Evolutionary conservation across 64 coral and sea anemone species (phyloP), one percentile per base, ranked within the genome.

Genomic region (Pocillopora damicornis): DNA sequence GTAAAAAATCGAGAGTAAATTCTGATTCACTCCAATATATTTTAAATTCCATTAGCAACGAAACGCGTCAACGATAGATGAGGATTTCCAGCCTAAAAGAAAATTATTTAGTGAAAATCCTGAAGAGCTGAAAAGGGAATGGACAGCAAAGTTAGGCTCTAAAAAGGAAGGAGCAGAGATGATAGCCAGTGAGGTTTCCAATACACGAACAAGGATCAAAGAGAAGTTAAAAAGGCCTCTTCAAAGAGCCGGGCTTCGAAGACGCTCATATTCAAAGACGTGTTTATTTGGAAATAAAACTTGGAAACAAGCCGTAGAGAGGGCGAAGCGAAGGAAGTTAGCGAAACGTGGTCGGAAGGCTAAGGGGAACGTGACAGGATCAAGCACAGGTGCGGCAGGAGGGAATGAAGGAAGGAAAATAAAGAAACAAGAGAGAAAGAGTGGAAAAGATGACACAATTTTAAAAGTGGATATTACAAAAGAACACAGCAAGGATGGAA

Each of bases 101-200:
- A 72, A 73, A 85, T 85, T 85, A n/a, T 71, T 85, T 72, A 1
- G 22, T 8, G 65, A 68, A 38, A 85, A 57, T 59, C 42, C 65
- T 58, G 38, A 11, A 9, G 37, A 45, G 63, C 63, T 83, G 37
- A 62, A 72, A 56, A 56, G 65, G 72, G 15, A n/a, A 5, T 56
- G 26, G 11, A 45, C 36, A 5, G 72, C 22, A 11, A 73, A 58
- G 72, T 56, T 35, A 14, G 0, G 22, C 14, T 11, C 22, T 26
- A 72, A 73, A 12, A 85, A 85, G 35, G 22, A 35, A 83, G 38
- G 11, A 67, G 26, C 62, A 51, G 36, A 68, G 63, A 5, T 18
- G 13, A 36, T 2, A 37, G 37, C 1, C 38, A 58, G 20, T 26
- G 37, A 85, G 51, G 18, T 58, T 71, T 22, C 17, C 16, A 42